These are phyloP conservation scores for Atractosteus spatula DNA, from an alignment of 2,113 vertebrate genomes.

Conservation along the genomic window DNA sequence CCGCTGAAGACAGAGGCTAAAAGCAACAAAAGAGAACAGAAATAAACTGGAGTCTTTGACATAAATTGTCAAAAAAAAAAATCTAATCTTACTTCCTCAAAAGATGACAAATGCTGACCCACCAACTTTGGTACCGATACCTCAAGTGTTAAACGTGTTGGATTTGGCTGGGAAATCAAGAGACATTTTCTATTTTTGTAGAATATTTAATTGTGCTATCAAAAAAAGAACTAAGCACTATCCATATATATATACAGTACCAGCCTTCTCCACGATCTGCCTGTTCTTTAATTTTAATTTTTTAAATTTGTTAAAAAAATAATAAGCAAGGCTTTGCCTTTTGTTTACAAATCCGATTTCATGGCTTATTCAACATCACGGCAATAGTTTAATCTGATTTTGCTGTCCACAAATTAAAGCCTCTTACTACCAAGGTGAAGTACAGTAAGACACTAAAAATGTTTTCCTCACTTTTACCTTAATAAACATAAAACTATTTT, in stretches of 20 bases:
- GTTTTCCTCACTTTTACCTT: no score
- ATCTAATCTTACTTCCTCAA: neutral
- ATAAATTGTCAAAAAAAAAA: neutral
- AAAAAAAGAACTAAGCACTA: no score
- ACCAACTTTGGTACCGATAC: no score
- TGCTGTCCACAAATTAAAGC: neutral
- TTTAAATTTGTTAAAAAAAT: neutral
- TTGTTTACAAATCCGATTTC: constrained; percentile 6
- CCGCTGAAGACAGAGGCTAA: neutral
- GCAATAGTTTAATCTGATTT: neutral
- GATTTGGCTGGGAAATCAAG: neutral
- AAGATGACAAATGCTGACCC: neutral
- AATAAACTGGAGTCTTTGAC: neutral
- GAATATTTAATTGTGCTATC: no score
- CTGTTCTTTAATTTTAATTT: neutral
- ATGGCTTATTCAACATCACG: neutral
- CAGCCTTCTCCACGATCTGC: neutral
- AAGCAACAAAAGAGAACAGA: neutral
- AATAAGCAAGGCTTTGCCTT: neutral
- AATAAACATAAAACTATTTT: no score
- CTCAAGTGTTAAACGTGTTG: neutral
- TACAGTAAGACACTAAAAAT: neutral
- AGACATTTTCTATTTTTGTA: no score
- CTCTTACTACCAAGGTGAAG: neutral
- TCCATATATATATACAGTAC: neutral